Evolutionary conservation across 1,140 invertebrate genomes (phyloP).

Genomic region (Drosophila funebris): DNA sequence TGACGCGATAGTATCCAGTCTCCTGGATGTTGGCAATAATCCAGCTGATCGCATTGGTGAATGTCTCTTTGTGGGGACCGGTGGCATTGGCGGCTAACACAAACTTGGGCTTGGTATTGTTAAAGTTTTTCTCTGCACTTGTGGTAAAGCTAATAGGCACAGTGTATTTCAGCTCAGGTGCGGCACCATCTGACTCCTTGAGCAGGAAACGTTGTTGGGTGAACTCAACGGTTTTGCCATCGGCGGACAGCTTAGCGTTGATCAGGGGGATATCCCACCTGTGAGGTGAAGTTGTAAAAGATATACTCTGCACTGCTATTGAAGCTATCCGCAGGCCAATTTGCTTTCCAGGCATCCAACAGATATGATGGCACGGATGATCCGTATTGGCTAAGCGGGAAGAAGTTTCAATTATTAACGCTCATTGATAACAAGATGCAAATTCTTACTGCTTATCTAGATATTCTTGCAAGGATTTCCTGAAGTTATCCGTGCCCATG

Average conservation of each 20-base stretch:
- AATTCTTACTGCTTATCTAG: conserved; percentile 84
- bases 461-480: conserved; percentile 86
- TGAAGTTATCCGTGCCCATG: conserved; percentile 87
- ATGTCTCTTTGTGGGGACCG: background rate
- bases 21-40: conserved; percentile 88
- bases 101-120: conserved; percentile 84
- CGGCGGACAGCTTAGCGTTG: conserved; percentile 76
- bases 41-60: conserved; percentile 84
- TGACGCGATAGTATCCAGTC: conserved; percentile 91
- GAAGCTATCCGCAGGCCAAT: conserved; percentile 47
- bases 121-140: conserved; percentile 84
- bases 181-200: conserved; percentile 68
- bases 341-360: conserved; percentile 86
- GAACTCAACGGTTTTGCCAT: conserved; percentile 48
- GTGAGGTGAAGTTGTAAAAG: conserved; percentile 89
- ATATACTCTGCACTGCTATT: conserved; percentile 70
- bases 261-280: conserved; percentile 90
- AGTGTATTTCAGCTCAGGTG: conserved; percentile 84
- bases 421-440: background rate
- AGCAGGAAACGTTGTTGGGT: conserved; percentile 85
- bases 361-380: conserved; percentile 85
- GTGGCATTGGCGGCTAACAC: conserved; percentile 72
- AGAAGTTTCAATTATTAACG: background rate
- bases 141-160: conserved; percentile 87
- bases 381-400: conserved; percentile 76